phyloP scores from a whole-genome alignment of 1,140 invertebrate species.

The Brachionus rubens region DNA sequence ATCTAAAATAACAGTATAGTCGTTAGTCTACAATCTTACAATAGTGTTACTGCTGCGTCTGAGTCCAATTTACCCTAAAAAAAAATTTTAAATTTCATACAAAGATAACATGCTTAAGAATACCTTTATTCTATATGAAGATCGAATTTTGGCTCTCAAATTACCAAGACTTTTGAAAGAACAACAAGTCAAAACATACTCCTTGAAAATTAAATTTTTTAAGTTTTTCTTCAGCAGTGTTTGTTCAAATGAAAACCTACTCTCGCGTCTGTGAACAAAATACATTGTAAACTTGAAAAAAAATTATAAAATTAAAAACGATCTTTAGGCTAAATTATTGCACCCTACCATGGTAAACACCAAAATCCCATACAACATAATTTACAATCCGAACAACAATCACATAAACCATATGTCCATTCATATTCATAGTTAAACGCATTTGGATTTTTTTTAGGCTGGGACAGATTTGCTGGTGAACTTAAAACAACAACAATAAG shows the following conservation, averaged over 20 bases:
- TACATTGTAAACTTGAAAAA: slow-evolving; percentile 6
- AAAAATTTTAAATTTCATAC: neutral
- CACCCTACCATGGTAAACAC: slow-evolving; percentile 16
- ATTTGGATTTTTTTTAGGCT: neutral
- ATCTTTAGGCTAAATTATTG: neutral
- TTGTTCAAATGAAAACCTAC: neutral
- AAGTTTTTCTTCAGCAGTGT: neutral
- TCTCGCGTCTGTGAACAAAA: slow-evolving; percentile 25
- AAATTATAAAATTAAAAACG: neutral
- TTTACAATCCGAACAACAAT: slow-evolving; percentile 24
- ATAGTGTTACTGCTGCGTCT: neutral
- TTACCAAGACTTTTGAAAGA: neutral
- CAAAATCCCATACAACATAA: slow-evolving; percentile 5
- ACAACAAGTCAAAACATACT: neutral
- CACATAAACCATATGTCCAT: slow-evolving; percentile 21
- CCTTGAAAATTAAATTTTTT: neutral
- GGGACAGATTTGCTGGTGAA: neutral
- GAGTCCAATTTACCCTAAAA: neutral
- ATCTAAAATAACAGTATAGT: neutral
- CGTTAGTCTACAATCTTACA: too few relatives aligned
- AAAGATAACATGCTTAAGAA: neutral
- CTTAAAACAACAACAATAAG: neutral
- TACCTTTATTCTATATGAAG: slow-evolving; percentile 4
- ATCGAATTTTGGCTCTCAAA: slow-evolving; percentile 20
- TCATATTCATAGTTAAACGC: neutral